Percentiles rank a stretch among this genome's conserved stretches.
These are phyloP conservation scores for Chloropsis cyanopogon DNA, from an alignment of 2,113 vertebrate genomes.

Conservation along the genomic window DNA sequence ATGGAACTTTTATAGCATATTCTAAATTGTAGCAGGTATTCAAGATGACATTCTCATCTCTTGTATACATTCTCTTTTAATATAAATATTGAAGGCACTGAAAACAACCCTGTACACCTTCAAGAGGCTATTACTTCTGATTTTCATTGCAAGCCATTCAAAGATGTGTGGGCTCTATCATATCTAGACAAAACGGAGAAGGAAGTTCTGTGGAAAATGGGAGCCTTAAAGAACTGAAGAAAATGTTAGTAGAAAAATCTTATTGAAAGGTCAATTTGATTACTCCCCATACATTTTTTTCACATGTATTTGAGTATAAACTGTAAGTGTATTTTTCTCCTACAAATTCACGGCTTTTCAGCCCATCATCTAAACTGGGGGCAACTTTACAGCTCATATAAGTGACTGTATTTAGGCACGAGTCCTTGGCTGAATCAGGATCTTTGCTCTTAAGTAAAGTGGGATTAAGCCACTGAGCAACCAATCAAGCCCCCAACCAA, in stretches of 20 bases:
- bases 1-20: neutral
- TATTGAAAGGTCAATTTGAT: neutral
- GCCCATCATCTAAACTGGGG: neutral
- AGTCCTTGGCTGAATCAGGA: neutral
- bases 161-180: neutral
- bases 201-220: neutral
- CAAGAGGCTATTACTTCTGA: neutral
- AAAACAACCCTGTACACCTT: neutral
- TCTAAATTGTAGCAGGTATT: neutral
- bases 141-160: neutral
- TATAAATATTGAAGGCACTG: neutral
- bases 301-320: neutral
- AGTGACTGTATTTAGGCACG: neutral
- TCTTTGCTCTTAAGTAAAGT: neutral
- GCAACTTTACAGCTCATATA: neutral
- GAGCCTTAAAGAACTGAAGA: neutral
- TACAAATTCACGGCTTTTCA: neutral
- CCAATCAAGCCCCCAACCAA: rapidly evolving
- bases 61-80: neutral
- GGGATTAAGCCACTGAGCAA: neutral
- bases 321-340: neutral
- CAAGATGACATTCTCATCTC: neutral
- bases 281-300: neutral
- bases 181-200: neutral
- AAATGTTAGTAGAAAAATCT: neutral